Base-by-base conservation (phyloP, 2,113 vertebrate genomes). In the Axis porcinus region DNA sequence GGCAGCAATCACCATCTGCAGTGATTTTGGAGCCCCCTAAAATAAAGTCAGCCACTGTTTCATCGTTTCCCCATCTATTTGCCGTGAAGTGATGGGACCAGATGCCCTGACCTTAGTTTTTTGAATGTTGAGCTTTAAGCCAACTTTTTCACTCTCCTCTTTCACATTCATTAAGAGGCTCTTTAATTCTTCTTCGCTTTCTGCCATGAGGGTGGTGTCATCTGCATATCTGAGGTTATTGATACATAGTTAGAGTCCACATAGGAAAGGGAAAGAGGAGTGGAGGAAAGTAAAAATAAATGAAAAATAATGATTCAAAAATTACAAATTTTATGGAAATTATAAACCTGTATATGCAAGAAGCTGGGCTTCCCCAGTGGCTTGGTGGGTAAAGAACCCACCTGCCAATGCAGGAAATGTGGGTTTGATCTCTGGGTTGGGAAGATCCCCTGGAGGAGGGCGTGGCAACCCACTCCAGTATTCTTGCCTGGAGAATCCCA, bases 271-370 rank as follows among this genome's bases (percentile, higher is more conserved):
- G 14, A 52, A 10, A 40, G 27, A 60, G 17, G 43, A 76, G 13
- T n/a, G 13, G 33, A 16, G 8, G 47, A 45, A 2, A 78, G 9
- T 79, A 58, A 79, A 54, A 85, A 70, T 93, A 92, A 45, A 28
- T 79, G 17, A 89, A 79, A 30, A 86, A 58, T 25, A 86, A 36
- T 82, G 15, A 16, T 23, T 21, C 17, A 11, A 36, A 13, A 81
- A 55, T 55, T 62, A 27, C 21, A 83, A 94, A 83, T n/a, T 40
- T 83, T 21, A 87, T 87, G 30, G 86, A 57, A 76, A 36, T 95
- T 57, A 78, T 54, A 91, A 76, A 83, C 8, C 11, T 79, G 1
- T 57, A 25, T 40, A n/a, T 74, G 33, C 4, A 90, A 86, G 45
- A 76, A 76, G 5, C 62, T 78, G 19, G 19, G n/a, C n/a, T 70